phyloP scores from a whole-genome alignment of 2,888 invertebrate genomes.

The Leucophenga montana region DNA sequence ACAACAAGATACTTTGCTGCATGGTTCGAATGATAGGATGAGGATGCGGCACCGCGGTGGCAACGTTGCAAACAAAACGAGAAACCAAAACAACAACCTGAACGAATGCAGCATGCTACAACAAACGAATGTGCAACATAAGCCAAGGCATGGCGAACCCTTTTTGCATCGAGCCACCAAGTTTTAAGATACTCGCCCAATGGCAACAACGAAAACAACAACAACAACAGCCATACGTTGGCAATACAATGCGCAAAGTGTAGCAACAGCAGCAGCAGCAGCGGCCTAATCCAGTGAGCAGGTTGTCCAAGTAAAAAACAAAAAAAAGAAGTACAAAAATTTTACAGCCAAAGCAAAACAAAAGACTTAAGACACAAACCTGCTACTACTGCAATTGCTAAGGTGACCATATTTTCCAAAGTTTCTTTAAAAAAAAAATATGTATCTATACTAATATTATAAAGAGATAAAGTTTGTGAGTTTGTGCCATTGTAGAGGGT shows the following conservation, averaged over 20 bases:
- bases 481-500: too few species aligned
- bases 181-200: not conserved
- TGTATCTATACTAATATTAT: too few species aligned
- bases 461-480: too few species aligned
- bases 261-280: conserved; percentile 36
- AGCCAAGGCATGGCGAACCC: not conserved
- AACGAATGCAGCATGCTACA: too few species aligned
- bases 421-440: too few species aligned
- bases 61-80: too few species aligned
- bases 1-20: not conserved
- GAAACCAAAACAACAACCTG: too few species aligned
- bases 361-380: conserved; percentile 68
- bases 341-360: conserved; percentile 42
- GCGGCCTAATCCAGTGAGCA: conserved; percentile 49
- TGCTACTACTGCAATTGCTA: conserved; percentile 41
- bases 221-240: not conserved
- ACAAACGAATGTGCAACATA: not conserved
- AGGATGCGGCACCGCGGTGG: too few species aligned
- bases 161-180: too few species aligned
- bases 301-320: conserved; percentile 42
- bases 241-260: conserved; percentile 26
- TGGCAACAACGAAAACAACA: conserved; percentile 27
- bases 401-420: not conserved
- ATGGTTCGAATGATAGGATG: too few species aligned
- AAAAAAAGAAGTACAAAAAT: conserved; percentile 30